Percentiles rank a stretch among this genome's conserved stretches.
phyloP scores from a whole-genome alignment of 2,888 invertebrate genomes.

The Drosophila rubida region DNA sequence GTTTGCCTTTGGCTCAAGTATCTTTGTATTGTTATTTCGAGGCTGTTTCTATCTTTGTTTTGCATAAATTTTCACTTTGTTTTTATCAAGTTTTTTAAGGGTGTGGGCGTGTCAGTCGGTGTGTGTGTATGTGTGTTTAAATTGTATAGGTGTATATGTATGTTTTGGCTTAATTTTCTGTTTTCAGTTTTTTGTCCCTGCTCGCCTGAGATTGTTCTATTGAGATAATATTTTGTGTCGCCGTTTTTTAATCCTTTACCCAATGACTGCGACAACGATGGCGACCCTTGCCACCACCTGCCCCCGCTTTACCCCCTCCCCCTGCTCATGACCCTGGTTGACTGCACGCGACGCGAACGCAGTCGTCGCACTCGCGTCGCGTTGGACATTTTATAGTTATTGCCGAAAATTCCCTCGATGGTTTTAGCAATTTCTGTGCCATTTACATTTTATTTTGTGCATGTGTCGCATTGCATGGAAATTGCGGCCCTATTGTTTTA shows the following conservation, averaged over 20 bases:
- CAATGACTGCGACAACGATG: constrained; percentile 58
- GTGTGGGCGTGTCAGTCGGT: constrained; percentile 30
- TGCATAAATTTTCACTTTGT: constrained; percentile 78
- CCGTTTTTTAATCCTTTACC: constrained; percentile 74
- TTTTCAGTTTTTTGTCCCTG: constrained; percentile 50
- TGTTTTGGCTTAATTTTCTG: constrained; percentile 54
- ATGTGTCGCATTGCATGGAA: constrained; percentile 59
- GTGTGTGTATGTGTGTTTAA: constrained; percentile 22
- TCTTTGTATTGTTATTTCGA: constrained; percentile 43
- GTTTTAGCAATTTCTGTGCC: constrained; percentile 71
- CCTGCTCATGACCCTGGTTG: constrained; percentile 32
- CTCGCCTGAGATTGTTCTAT: constrained; percentile 72
- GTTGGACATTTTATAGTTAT: constrained; percentile 76
- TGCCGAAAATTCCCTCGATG: constrained; percentile 77
- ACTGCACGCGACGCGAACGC: constrained; percentile 59
- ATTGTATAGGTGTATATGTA: not conserved
- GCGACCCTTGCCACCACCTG: constrained; percentile 32
- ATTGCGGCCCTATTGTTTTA: constrained; percentile 74
- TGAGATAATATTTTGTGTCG: constrained; percentile 74
- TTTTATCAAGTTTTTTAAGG: constrained; percentile 62
- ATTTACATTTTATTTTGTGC: constrained; percentile 72
- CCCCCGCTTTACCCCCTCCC: not conserved
- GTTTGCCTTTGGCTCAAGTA: constrained; percentile 18
- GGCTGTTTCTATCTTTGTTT: constrained; percentile 61
- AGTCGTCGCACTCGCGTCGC: too few relatives aligned